Evolutionary conservation across 1,140 invertebrate species (phyloP).

Genomic region (Zaprionus camerounensis): DNA sequence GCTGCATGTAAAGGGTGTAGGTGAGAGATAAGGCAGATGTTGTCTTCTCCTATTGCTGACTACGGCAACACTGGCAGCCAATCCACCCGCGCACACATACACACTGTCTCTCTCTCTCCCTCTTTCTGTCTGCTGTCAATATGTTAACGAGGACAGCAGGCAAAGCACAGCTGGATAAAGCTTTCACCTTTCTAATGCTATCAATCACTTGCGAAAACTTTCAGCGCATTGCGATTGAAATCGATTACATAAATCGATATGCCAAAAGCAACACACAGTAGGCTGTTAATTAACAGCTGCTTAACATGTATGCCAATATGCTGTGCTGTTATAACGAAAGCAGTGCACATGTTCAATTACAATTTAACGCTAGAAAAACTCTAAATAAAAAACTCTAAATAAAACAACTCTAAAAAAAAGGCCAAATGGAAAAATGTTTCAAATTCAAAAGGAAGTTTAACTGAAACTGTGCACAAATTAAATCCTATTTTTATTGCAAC

Average conservation of each 20-base stretch:
- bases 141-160: conserved; percentile 14
- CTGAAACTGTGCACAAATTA: neutral
- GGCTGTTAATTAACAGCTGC: conserved; percentile 18
- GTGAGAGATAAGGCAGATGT: conserved; percentile 16
- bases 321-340: neutral
- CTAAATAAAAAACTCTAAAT: neutral
- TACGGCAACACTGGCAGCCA: conserved; percentile 1
- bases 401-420: neutral
- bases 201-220: conserved; percentile 31
- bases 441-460: neutral
- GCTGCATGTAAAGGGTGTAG: conserved; percentile 19
- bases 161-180: conserved; percentile 9
- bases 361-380: neutral
- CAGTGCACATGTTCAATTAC: neutral
- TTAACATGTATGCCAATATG: neutral
- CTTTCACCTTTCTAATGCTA: conserved; percentile 50
- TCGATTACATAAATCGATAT: conserved; percentile 14
- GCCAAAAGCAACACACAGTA: neutral
- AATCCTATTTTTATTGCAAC: neutral
- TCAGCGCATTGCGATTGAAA: conserved; percentile 8
- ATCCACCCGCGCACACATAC: neutral
- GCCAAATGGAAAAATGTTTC: neutral
- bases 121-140: neutral
- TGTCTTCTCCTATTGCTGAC: neutral
- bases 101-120: neutral